A percentile compares a stretch with the other conserved stretches of the same genome.
Conservation (phyloP, 2,888 invertebrate genomes). For the Microctonus aethiopoides region DNA sequence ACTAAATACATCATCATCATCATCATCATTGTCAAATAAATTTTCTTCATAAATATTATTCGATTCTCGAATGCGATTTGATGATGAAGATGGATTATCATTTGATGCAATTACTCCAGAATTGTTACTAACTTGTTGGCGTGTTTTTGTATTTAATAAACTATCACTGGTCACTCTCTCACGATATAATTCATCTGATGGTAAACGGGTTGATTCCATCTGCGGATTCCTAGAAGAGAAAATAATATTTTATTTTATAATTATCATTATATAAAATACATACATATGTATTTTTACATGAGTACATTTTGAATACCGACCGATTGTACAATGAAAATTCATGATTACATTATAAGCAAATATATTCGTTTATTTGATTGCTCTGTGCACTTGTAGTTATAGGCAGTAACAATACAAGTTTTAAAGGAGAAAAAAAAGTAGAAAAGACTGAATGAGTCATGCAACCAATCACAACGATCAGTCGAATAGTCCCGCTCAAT, state of each 20-base stretch:
- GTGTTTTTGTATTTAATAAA: constrained; percentile 45
- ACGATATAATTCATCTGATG: constrained; percentile 58
- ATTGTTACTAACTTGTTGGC: constrained; percentile 29
- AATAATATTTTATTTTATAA: not conserved
- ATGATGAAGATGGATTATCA: constrained; percentile 25
- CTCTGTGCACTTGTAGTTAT: not conserved
- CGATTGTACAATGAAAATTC: not conserved
- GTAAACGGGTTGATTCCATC: constrained; percentile 55
- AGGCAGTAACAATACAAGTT: constrained; percentile 1
- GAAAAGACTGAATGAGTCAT: constrained; percentile 11
- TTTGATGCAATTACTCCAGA: constrained; percentile 32
- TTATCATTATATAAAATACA: too few relatives aligned
- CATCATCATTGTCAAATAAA: constrained; percentile 49
- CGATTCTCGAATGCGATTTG: constrained; percentile 23
- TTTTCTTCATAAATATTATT: constrained; percentile 42
- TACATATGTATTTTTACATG: not conserved
- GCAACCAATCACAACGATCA: not conserved
- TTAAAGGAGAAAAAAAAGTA: too few relatives aligned
- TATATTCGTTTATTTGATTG: not conserved
- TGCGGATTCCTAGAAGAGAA: constrained; percentile 48
- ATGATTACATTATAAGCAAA: not conserved
- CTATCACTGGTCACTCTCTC: constrained; percentile 56
- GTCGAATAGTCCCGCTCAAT: constrained; percentile 11
- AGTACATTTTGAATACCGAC: not conserved
- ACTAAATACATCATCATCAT: constrained; percentile 57